These are phyloP conservation scores for Therioaphis trifolii DNA, from an alignment of 2,888 invertebrate species.

Conservation along the genomic window DNA sequence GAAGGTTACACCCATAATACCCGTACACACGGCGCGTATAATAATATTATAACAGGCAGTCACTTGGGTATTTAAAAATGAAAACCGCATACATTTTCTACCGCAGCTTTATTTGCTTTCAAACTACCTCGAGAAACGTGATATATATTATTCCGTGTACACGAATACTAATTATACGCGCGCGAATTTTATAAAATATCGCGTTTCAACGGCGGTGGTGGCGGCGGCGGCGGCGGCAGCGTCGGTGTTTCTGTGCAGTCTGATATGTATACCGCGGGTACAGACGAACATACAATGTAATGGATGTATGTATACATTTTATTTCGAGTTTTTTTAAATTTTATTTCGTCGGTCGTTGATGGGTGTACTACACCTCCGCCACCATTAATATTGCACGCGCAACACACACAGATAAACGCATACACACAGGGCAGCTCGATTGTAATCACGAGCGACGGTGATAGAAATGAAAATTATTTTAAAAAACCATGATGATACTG, in stretches of 20 bases:
- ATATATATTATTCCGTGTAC: conserved; percentile 22
- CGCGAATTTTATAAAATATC: conserved; percentile 26
- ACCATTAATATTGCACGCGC: neutral
- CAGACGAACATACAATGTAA: too few species aligned
- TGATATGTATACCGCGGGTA: too few species aligned
- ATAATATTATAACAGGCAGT: neutral
- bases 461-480: conserved; percentile 9
- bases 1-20: neutral
- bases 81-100: conserved; percentile 27
- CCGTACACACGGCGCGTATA: neutral
- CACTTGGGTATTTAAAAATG: conserved; percentile 26
- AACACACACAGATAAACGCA: neutral
- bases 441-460: conserved; percentile 1
- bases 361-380: neutral
- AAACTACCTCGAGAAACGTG: conserved; percentile 31
- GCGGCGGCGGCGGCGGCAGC: too few species aligned
- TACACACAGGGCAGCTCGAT: neutral
- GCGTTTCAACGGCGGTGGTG: neutral
- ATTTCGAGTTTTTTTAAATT: neutral
- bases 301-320: neutral
- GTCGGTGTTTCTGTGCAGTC: neutral
- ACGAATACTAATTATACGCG: conserved; percentile 30
- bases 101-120: conserved; percentile 32
- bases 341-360: neutral
- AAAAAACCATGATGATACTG: conserved; percentile 2